A percentile compares a stretch with the other conserved stretches of the same genome.
phyloP scores from a whole-genome alignment of 2,113 vertebrate species.

The Pelecanus crispus region DNA sequence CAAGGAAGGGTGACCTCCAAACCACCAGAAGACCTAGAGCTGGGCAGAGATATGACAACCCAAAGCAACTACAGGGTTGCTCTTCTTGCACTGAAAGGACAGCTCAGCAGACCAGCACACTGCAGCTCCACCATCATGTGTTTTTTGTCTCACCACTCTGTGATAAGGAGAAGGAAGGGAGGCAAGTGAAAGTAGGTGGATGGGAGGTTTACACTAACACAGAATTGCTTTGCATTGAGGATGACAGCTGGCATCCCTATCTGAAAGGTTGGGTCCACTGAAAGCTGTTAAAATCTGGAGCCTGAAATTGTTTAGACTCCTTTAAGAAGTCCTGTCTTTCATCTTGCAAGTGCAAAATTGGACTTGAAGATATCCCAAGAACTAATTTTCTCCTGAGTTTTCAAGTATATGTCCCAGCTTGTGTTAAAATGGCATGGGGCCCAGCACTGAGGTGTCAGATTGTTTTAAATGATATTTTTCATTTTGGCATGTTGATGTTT shows the following conservation, averaged over 20 bases:
- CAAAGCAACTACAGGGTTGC: neutral
- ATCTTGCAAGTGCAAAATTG: conserved; percentile 32
- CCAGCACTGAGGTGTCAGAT: conserved; percentile 37
- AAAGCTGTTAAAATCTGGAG: conserved; percentile 37
- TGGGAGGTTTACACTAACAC: neutral
- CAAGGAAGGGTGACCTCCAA: neutral
- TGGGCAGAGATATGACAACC: neutral
- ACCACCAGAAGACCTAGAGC: neutral
- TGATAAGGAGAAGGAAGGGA: neutral
- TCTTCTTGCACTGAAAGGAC: neutral
- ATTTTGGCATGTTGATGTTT: conserved; percentile 39
- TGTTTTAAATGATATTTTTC: conserved; percentile 46
- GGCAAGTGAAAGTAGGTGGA: neutral
- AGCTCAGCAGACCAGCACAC: neutral
- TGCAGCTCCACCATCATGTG: neutral
- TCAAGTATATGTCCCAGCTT: neutral
- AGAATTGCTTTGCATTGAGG: neutral
- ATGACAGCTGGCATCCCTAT: conserved; percentile 19
- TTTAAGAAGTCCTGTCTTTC: conserved; percentile 36
- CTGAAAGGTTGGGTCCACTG: neutral
- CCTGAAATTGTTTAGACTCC: conserved; percentile 39
- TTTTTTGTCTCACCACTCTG: neutral
- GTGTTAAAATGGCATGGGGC: conserved; percentile 29
- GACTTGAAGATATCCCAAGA: conserved; percentile 44
- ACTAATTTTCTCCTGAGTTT: conserved; percentile 20